A percentile compares a stretch with the other conserved stretches of the same genome.
phyloP scores from a whole-genome alignment of 2,113 vertebrate genomes.

The Pygoscelis antarcticus region DNA sequence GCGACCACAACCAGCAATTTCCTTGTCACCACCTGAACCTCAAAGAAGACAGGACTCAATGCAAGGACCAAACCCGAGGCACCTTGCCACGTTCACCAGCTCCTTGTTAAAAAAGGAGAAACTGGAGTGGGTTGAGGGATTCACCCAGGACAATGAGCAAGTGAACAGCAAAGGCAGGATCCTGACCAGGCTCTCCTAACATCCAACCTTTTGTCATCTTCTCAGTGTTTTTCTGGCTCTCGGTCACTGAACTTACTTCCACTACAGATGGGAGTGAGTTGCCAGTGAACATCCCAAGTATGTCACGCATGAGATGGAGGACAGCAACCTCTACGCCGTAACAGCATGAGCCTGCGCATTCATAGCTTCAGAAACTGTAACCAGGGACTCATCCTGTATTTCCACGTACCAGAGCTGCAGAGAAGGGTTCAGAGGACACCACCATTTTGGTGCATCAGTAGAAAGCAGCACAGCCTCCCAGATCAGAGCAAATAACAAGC shows the following conservation, averaged over 20 bases:
- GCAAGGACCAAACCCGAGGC: neutral
- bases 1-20: neutral
- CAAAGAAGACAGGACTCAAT: neutral
- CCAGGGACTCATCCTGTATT: neutral
- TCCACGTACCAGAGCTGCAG: neutral
- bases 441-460: neutral
- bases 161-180: neutral
- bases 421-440: neutral
- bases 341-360: fast-evolving
- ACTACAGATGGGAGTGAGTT: neutral
- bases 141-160: neutral
- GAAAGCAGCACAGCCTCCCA: neutral
- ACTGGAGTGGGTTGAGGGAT: neutral
- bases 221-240: neutral
- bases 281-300: neutral
- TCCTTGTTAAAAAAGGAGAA: neutral
- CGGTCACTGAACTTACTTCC: neutral
- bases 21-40: neutral
- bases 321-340: fast-evolving
- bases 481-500: neutral
- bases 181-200: neutral
- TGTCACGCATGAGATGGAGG: fast-evolving
- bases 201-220: neutral
- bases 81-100: neutral
- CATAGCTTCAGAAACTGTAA: neutral